Conservation (phyloP, 2,113 vertebrate genomes). For the Prietella phreatophila region DNA sequence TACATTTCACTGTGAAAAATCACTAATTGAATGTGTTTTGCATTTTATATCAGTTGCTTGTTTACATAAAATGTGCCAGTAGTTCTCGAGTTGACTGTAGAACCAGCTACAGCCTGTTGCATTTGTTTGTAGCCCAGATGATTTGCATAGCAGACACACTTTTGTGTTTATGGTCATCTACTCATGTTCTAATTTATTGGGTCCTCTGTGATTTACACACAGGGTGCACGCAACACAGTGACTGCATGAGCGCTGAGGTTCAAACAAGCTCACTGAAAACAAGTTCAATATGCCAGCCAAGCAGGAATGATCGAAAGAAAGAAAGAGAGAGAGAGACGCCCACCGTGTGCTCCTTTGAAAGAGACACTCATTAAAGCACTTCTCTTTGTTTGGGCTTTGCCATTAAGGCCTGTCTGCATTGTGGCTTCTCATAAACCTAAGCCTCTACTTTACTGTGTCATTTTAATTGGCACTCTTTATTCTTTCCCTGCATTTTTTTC, state of each 20-base stretch:
- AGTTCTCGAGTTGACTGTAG: background rate
- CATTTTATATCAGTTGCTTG: background rate
- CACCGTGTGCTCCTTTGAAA: constrained; percentile 45
- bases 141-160: constrained; percentile 51
- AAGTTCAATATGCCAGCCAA: constrained; percentile 29
- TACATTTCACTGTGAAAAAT: background rate
- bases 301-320: background rate
- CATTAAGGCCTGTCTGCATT: constrained; percentile 50
- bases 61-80: background rate
- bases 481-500: constrained; percentile 39
- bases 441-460: constrained; percentile 49
- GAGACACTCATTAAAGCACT: constrained; percentile 49
- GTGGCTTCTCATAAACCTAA: constrained; percentile 39
- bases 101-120: background rate
- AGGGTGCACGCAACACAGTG: background rate
- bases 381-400: constrained; percentile 51
- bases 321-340: constrained; percentile 17
- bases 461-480: constrained; percentile 57
- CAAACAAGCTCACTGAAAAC: constrained; percentile 41
- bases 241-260: constrained; percentile 34
- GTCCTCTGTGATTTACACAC: constrained; percentile 46
- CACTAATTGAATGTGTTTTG: background rate
- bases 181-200: constrained; percentile 46
- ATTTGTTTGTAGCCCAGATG: constrained; percentile 13
- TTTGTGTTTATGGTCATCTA: constrained; percentile 49